Base-by-base conservation (phyloP, 2,113 vertebrate genomes). In the Orcinus orca region DNA sequence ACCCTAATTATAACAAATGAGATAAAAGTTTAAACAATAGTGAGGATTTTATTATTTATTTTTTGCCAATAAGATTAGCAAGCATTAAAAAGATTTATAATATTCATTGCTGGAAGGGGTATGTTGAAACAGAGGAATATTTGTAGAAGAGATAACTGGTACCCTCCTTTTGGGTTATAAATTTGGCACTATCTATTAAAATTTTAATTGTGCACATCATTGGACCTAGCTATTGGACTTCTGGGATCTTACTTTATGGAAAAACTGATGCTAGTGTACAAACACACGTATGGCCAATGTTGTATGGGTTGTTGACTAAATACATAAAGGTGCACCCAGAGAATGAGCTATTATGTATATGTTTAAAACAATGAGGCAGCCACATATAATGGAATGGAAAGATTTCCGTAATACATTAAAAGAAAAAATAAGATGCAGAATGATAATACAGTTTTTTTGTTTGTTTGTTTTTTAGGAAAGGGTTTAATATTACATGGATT, bases 401-500 rank as follows among this genome's bases (percentile, higher is more conserved):
- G 23, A 77, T 67, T 60, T 77, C 31, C 38, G 50, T 15, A 58
- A 41, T 83, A 88, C 29, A 73, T 33, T 33, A 58, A 55, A 60
- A 89, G 23, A 76, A 88, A 81, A 90, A 90, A 55, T 38, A 71
- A 86, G 29, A 80, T 44, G n/a, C 21, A 80, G n/a, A 73, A 50
- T 79, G 21, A 53, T 53, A 53, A 53, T 53, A 18, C 53, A 17
- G 15, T 53, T 18, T 53, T 6, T 53, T 53, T 47, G 1, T 50
- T 53, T 53, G 50, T 53, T 53, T 53, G 53, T 53, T 53, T 53
- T 53, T 53, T n/a, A 41, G 58, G 6, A 38, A 94, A 65, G 8
- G 36, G 41, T 44, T 93, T 84, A 79, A 36, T 55, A 82, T 68
- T 68, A 38, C 25, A 23, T 63, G 93, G 96, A 97, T 89, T 97